Percentiles rank a stretch among this genome's conserved stretches.
phyloP scores from a whole-genome alignment of 2,797 vertebrate species.

The Caiman crocodilus region DNA sequence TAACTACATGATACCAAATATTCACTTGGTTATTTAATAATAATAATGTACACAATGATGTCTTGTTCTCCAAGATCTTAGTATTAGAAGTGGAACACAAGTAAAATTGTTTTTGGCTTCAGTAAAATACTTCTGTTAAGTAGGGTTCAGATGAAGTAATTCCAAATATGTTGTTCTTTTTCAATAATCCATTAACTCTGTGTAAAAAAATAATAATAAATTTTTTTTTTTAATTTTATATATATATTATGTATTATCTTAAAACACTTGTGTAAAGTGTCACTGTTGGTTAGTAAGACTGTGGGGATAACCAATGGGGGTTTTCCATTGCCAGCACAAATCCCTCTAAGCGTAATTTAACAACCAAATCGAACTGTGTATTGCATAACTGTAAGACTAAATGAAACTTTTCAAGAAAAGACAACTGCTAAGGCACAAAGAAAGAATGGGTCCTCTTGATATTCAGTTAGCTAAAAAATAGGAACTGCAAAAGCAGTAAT shows the following conservation, averaged over 20 bases:
- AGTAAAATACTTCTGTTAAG: neutral
- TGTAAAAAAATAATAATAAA: neutral
- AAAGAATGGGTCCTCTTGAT: neutral
- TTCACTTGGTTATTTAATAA: neutral
- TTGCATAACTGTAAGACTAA: neutral
- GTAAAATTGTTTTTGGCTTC: neutral
- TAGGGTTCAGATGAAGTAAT: neutral
- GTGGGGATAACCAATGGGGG: no score
- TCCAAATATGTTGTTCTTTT: neutral
- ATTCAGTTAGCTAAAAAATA: no score
- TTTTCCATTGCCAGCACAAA: slow-evolving; percentile 7
- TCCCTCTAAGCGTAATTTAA: slow-evolving; percentile 1
- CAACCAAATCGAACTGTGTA: neutral
- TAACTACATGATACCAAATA: neutral
- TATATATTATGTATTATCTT: slow-evolving; percentile 39
- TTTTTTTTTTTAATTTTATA: no score
- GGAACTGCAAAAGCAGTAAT: no score
- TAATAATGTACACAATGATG: neutral
- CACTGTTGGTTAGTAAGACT: slow-evolving; percentile 1
- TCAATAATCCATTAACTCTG: neutral
- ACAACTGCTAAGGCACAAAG: neutral
- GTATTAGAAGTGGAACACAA: neutral
- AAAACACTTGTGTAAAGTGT: slow-evolving; percentile 37
- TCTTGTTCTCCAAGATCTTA: neutral
- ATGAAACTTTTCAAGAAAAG: no score